These are phyloP conservation scores for Drosophila paucipuncta DNA, from an alignment of 2,888 invertebrate genomes.

Conservation along the genomic window DNA sequence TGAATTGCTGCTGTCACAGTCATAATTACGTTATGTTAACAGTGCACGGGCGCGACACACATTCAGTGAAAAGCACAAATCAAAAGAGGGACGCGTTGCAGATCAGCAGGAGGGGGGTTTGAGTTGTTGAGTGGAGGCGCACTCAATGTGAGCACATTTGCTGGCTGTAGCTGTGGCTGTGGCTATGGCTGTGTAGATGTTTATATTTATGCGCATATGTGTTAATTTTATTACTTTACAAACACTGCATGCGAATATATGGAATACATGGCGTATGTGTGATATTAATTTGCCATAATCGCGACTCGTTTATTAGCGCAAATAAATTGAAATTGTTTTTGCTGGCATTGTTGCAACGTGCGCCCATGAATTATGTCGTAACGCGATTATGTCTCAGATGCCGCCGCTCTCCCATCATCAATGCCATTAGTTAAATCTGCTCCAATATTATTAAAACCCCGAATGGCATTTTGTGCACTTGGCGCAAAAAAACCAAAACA, in stretches of 20 bases:
- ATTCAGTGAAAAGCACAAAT: constrained; percentile 50
- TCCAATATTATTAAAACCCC: constrained; percentile 19
- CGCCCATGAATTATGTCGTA: constrained; percentile 30
- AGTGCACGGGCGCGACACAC: constrained; percentile 5
- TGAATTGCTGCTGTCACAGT: constrained; percentile 59
- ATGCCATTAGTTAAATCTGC: constrained; percentile 38
- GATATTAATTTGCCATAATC: constrained; percentile 70
- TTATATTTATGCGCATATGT: constrained; percentile 72
- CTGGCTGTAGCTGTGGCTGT: neutral
- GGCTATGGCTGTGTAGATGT: constrained; percentile 27
- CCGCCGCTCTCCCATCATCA: neutral
- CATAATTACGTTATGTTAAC: constrained; percentile 62
- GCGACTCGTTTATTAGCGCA: constrained; percentile 54
- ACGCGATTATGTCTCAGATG: neutral
- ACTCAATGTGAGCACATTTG: constrained; percentile 50
- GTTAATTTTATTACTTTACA: constrained; percentile 76
- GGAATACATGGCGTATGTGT: constrained; percentile 51
- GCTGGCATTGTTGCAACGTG: constrained; percentile 25
- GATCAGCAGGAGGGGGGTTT: too few species aligned
- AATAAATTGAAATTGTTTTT: constrained; percentile 56
- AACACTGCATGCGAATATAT: constrained; percentile 28
- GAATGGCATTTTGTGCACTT: constrained; percentile 9
- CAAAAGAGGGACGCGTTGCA: constrained; percentile 1
- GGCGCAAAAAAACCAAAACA: neutral
- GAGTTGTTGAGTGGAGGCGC: neutral